These are phyloP conservation scores for Clusia tigrina DNA, from an alignment of 2,888 invertebrate species.

Conservation along the genomic window DNA sequence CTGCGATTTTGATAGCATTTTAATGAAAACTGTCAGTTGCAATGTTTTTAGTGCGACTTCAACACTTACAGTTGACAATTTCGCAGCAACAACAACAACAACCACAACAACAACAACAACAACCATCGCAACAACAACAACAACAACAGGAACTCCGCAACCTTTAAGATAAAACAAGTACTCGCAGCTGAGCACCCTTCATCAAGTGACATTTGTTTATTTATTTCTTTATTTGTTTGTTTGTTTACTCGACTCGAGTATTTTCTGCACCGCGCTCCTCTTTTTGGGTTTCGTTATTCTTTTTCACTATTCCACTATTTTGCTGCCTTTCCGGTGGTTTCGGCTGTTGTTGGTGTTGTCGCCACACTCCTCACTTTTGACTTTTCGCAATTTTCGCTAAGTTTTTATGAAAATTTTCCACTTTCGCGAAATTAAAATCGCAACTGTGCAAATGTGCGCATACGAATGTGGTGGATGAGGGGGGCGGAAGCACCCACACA, in stretches of 20 bases:
- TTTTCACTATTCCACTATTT: slow-evolving; percentile 4
- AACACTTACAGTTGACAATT: slow-evolving; percentile 55
- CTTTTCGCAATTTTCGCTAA: slow-evolving; percentile 11
- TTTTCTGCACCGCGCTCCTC: not conserved
- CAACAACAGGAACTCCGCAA: slow-evolving; percentile 28
- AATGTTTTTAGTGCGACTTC: slow-evolving; percentile 42
- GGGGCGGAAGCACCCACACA: too few relatives aligned
- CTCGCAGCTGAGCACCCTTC: slow-evolving; percentile 4
- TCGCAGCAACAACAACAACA: slow-evolving; percentile 33
- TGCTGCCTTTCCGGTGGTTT: slow-evolving; percentile 13
- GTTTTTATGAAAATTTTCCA: slow-evolving; percentile 1
- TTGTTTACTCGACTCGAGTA: too few relatives aligned
- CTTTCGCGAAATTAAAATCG: slow-evolving; percentile 47
- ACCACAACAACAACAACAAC: slow-evolving; percentile 39
- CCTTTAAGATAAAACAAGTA: not conserved
- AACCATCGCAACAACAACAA: slow-evolving; percentile 24
- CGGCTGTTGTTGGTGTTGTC: slow-evolving; percentile 40
- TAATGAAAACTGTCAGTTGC: slow-evolving; percentile 59
- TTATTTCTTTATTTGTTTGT: slow-evolving; percentile 10
- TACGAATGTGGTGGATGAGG: too few relatives aligned
- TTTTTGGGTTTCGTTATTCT: slow-evolving; percentile 2
- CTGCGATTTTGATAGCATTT: slow-evolving; percentile 55
- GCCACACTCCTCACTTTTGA: slow-evolving; percentile 9
- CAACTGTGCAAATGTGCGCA: slow-evolving; percentile 41
- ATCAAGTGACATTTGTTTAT: not conserved